phyloP scores from a whole-genome alignment of 2,797 vertebrate species.

The Coregonus sp. region DNA sequence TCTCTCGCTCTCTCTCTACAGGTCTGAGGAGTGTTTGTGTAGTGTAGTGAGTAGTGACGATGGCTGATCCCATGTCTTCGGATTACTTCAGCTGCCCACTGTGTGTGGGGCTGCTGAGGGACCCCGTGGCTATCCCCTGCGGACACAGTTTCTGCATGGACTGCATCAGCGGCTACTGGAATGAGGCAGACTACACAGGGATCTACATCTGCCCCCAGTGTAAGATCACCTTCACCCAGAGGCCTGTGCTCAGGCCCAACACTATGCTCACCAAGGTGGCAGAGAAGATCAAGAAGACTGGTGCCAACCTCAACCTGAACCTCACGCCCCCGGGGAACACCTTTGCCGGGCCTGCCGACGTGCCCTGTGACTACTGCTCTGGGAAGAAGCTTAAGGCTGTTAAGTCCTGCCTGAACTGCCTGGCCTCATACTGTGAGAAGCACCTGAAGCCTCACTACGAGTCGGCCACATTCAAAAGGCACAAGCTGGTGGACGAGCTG shows the following conservation, averaged over 20 bases:
- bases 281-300: conserved; percentile 79
- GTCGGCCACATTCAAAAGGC: conserved; percentile 75
- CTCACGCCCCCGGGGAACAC: conserved; percentile 47
- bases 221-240: conserved; percentile 81
- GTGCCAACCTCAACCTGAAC: conserved; percentile 62
- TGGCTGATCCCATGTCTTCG: conserved; percentile 78
- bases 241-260: conserved; percentile 82
- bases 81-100: conserved; percentile 84
- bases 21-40: conserved; percentile 43
- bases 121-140: conserved; percentile 84
- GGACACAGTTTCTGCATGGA: conserved; percentile 90
- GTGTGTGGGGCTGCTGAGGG: conserved; percentile 78
- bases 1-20: conserved; percentile 49
- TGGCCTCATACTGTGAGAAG: conserved; percentile 81
- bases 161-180: conserved; percentile 86
- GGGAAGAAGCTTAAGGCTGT: conserved; percentile 76
- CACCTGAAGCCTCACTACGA: conserved; percentile 80
- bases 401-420: conserved; percentile 81
- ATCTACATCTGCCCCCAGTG: conserved; percentile 85
- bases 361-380: conserved; percentile 79
- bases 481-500: conserved; percentile 80
- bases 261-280: conserved; percentile 82
- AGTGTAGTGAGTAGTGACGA: conserved; percentile 44
- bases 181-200: conserved; percentile 78
- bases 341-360: conserved; percentile 65